Evolutionary conservation across 2,888 invertebrate genomes (phyloP), one percentile per base, ranked within the genome.

Genomic region (Amblyjoppa fuscipennis): DNA sequence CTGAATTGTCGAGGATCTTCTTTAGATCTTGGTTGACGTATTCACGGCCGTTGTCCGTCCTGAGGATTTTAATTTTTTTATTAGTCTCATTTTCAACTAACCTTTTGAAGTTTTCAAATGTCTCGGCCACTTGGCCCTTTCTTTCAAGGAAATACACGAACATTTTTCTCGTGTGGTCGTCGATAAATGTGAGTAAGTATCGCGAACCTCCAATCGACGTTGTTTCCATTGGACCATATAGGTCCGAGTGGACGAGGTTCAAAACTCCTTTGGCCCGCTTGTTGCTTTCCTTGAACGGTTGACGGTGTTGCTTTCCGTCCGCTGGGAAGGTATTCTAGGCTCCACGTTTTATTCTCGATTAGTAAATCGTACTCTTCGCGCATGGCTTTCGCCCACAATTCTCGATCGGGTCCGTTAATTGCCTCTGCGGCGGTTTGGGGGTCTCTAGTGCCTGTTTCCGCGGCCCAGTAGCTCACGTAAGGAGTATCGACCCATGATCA

Each of bases 401-500:
- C 74, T 31, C 25, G 49, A 13, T 74, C 74, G 7, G 66, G 64
- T 73, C 76, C 34, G 1, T 16, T 13, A 11, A 75, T 13, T 20
- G 81, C 81, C 25, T 86, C 81, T 2, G n/a, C 34, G 1, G 75
- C 53, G 11, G 59, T 70, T 34, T 20, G 41, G 2, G 68, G 68
- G n/a, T 68, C 68, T 16, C n/a, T 28, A n/a, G n/a, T 1, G 38
- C 38, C 25, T 3, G 11, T 16, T 64, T 28, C 38, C 13, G 64
- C 64, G 3, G 34, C 64, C 34, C 31, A 2, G 38, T 64, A 64
- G 11, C 31, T 64, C 38, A 38, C 64, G 64, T 64, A 56, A 90
- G 38, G 83, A 88, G 75, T 90, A 89, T 81, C 86, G 86, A 45
- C 90, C 91, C 20, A 90, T 92, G 90, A 89, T 91, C 56, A 89